These are phyloP conservation scores for Zaprionus taronus DNA, from an alignment of 1,140 invertebrate species.

Conservation along the genomic window DNA sequence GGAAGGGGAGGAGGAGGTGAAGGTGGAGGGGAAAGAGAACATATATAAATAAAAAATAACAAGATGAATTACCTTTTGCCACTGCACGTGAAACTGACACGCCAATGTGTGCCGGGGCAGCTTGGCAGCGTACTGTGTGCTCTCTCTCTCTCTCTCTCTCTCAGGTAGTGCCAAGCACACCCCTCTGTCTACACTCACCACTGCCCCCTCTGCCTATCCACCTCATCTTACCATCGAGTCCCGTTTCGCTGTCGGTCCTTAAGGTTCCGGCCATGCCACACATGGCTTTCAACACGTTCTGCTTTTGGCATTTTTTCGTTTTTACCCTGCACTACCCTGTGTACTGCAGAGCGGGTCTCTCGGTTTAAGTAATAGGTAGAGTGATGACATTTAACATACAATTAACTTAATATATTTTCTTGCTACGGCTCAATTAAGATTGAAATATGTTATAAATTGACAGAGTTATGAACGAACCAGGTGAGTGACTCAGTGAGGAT, in stretches of 20 bases:
- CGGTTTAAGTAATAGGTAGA: neutral
- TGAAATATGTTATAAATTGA: no score
- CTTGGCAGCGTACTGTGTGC: neutral
- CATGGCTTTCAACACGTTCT: constrained; percentile 79
- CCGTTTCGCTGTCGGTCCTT: constrained; percentile 27
- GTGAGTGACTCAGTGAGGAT: no score
- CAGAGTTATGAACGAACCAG: no score
- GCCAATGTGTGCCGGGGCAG: constrained; percentile 46
- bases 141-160: neutral
- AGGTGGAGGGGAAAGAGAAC: neutral
- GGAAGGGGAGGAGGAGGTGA: neutral
- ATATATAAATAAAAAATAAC: constrained; percentile 46
- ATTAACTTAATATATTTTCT: no score
- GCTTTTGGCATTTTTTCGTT: constrained; percentile 26
- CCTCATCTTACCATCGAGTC: neutral
- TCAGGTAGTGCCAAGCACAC: constrained; percentile 12
- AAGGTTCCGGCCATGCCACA: constrained; percentile 60
- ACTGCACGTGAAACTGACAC: constrained; percentile 81
- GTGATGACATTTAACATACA: no score
- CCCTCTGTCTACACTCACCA: neutral
- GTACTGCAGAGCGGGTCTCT: neutral
- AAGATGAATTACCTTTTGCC: constrained; percentile 83
- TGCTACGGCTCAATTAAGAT: no score
- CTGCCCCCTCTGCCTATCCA: no score
- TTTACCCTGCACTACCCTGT: neutral